Conservation (phyloP, 30 jellyfish, hydroid and myxozoan genomes). For the Sanderia malayensis region DNA sequence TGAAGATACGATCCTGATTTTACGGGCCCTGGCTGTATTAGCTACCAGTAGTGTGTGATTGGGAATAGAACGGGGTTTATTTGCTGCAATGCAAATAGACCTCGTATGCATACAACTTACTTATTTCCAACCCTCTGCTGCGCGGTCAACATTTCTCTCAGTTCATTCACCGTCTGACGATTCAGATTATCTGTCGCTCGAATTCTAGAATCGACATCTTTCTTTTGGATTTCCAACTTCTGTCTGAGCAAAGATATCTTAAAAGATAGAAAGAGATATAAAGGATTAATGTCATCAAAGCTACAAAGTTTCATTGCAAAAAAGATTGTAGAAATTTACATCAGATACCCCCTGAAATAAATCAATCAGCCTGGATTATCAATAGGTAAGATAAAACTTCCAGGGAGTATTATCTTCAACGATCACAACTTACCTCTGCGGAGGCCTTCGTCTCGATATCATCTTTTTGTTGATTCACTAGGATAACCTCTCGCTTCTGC, state of each 20-base stretch:
- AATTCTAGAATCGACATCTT: constrained; percentile 71
- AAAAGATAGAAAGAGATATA: not conserved
- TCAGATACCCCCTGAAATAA: too few species aligned
- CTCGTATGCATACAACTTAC: constrained; percentile 59
- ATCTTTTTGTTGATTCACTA: constrained; percentile 22
- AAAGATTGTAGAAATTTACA: too few species aligned
- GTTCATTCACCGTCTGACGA: constrained; percentile 66
- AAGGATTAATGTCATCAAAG: too few species aligned
- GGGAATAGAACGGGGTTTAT: too few species aligned
- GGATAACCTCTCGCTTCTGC: constrained; percentile 44
- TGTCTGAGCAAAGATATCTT: constrained; percentile 74
- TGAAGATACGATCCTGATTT: too few species aligned
- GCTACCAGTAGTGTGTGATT: too few species aligned
- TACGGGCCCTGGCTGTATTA: too few species aligned
- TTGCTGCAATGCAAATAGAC: too few species aligned
- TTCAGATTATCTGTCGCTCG: constrained; percentile 72
- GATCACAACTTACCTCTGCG: constrained; percentile 50
- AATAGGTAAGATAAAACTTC: too few species aligned
- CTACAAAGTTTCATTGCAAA: too few species aligned
- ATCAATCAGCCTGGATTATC: too few species aligned
- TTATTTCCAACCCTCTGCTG: constrained; percentile 81
- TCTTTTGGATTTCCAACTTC: constrained; percentile 72
- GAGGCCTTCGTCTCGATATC: constrained; percentile 41
- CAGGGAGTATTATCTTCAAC: too few species aligned
- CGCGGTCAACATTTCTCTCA: constrained; percentile 81